Evolutionary conservation across 1,140 invertebrate genomes (phyloP).

Genomic region (Neoseiulus cucumeris): DNA sequence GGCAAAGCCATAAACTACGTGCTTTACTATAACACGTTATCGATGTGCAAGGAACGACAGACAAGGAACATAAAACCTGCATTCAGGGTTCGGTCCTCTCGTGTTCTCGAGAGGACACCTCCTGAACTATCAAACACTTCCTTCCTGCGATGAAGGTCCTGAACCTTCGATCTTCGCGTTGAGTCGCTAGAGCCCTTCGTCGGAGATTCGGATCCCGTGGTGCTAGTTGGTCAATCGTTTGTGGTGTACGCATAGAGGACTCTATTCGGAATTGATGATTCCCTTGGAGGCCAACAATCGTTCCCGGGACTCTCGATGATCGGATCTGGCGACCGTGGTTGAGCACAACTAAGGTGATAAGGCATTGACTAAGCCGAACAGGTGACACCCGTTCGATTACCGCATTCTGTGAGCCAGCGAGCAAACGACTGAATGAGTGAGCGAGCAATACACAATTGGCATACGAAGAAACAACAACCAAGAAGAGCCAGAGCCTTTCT

Average conservation of each 20-base stretch:
- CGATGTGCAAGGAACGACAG: slow-evolving; percentile 3
- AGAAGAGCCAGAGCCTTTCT: background rate
- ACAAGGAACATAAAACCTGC: background rate
- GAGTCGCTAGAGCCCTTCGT: too few relatives aligned
- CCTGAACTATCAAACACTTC: background rate
- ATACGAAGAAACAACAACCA: background rate
- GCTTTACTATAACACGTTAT: slow-evolving; percentile 11
- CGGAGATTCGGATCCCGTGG: too few relatives aligned
- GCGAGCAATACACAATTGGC: background rate
- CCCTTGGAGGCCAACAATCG: too few relatives aligned
- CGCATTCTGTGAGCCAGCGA: background rate
- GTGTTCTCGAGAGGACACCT: background rate
- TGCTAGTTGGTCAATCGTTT: too few relatives aligned
- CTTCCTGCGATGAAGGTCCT: too few relatives aligned
- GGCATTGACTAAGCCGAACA: background rate
- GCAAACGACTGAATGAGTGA: background rate
- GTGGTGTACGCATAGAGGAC: too few relatives aligned
- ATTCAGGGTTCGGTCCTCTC: background rate
- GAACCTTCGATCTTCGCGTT: too few relatives aligned
- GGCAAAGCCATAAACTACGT: background rate
- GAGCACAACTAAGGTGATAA: background rate
- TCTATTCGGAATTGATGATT: too few relatives aligned
- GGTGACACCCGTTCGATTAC: background rate
- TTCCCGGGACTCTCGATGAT: too few relatives aligned
- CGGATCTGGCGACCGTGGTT: background rate